Conservation (phyloP, 1,140 invertebrate species). For the Zaprionus taronus region DNA sequence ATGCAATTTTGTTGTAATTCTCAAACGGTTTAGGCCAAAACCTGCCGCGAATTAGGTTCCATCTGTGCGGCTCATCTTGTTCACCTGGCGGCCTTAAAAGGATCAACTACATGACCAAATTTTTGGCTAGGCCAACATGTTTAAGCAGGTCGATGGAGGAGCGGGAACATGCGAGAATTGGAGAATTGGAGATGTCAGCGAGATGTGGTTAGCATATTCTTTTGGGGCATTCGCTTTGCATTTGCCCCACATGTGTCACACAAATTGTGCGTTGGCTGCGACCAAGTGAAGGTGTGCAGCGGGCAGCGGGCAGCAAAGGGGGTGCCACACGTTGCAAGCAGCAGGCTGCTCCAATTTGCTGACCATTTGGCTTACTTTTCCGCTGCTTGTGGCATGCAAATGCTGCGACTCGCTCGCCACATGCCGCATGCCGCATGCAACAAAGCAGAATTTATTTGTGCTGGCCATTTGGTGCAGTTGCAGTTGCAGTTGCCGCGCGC, state of each 20-base stretch:
- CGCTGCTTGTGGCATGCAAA: conserved; percentile 67
- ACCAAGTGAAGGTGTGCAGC: neutral
- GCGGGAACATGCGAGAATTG: neutral
- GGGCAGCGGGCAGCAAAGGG: too few relatives aligned
- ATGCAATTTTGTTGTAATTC: conserved; percentile 2
- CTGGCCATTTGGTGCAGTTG: conserved; percentile 1
- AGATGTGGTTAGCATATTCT: conserved; percentile 31
- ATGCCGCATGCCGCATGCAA: conserved; percentile 1
- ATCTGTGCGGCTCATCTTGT: conserved; percentile 8
- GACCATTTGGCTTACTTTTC: conserved; percentile 73
- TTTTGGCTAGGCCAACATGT: neutral
- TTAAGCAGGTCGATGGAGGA: neutral
- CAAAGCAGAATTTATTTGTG: conserved; percentile 19
- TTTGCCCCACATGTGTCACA: conserved; percentile 72
- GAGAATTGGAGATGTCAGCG: conserved; percentile 34
- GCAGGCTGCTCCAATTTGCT: conserved; percentile 63
- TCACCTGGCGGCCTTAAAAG: conserved; percentile 14
- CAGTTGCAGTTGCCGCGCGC: neutral
- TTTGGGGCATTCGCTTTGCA: conserved; percentile 45
- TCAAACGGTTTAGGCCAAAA: conserved; percentile 7
- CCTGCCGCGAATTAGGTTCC: conserved; percentile 5
- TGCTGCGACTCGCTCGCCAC: conserved; percentile 38
- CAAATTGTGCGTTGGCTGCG: conserved; percentile 62
- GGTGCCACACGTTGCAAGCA: conserved; percentile 3
- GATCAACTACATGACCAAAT: neutral